A percentile compares a stretch with the other conserved stretches of the same genome.
Evolutionary conservation across 2,797 vertebrate genomes (phyloP).

Genomic region (Coracias cyanogaster): DNA sequence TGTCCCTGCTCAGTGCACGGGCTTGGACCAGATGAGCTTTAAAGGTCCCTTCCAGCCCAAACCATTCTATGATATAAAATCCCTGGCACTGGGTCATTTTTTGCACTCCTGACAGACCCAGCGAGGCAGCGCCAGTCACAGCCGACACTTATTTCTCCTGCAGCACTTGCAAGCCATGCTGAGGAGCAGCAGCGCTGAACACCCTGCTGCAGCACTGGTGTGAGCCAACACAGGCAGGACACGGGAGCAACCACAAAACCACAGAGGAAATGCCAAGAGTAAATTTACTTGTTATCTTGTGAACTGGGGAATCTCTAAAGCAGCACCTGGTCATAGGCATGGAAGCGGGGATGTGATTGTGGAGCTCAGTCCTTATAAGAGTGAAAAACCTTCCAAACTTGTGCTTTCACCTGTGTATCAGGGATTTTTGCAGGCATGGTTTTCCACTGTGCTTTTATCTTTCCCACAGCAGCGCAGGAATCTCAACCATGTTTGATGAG

Average conservation of each 20-base stretch:
- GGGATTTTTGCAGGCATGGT: not conserved
- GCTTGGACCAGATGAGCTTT: not conserved
- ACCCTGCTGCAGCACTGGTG: not conserved
- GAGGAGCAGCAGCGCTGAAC: not conserved
- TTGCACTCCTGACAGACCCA: not conserved
- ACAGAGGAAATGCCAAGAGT: not conserved
- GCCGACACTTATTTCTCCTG: fast-evolving
- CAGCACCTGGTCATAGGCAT: not conserved
- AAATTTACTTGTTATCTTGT: not conserved
- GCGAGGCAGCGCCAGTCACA: not conserved
- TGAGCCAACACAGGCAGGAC: not conserved
- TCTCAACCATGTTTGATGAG: not conserved
- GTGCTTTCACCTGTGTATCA: not conserved
- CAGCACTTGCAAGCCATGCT: not conserved
- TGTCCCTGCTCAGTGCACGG: not conserved
- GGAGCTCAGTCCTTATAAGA: not conserved
- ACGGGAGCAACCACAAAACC: not conserved
- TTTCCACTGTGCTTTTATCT: not conserved
- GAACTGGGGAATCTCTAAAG: not conserved
- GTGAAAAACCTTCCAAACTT: not conserved
- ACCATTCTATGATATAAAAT: not conserved
- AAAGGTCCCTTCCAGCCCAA: not conserved
- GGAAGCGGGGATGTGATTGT: not conserved
- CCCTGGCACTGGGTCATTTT: fast-evolving
- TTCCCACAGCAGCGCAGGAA: not conserved